A percentile compares a stretch with the other conserved stretches of the same genome.
Conservation (phyloP, 2,797 vertebrate species). For the Poecile montanus region DNA sequence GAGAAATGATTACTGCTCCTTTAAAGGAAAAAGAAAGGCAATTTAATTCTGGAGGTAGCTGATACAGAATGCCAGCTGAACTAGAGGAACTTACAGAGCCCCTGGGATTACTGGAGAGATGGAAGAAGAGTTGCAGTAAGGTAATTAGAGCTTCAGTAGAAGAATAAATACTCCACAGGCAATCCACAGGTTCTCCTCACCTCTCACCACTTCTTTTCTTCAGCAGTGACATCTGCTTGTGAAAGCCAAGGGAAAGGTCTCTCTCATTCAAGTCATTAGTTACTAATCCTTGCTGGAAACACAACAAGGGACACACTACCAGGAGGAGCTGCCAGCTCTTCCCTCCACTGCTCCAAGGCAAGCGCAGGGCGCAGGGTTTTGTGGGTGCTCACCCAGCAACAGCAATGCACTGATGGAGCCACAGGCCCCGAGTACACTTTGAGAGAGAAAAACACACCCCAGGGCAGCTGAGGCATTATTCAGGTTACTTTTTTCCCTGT, state of each 20-base stretch:
- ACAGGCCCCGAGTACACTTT: fast-evolving
- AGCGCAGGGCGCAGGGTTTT: fast-evolving
- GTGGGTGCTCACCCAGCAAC: fast-evolving
- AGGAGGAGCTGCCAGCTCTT: constrained; percentile 2
- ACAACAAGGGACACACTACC: neutral
- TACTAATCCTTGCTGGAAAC: constrained; percentile 1
- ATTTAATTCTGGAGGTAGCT: constrained; percentile 38
- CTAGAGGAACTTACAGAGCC: constrained; percentile 23
- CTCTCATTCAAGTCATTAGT: constrained; percentile 42
- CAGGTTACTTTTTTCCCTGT: neutral
- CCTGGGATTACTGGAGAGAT: constrained; percentile 31
- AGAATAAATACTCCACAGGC: constrained; percentile 65
- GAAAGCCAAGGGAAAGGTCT: constrained; percentile 33
- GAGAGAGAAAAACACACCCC: neutral
- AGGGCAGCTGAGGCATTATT: neutral
- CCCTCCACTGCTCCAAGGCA: neutral
- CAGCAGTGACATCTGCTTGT: constrained; percentile 45
- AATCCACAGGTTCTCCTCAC: constrained; percentile 53
- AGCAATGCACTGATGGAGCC: neutral
- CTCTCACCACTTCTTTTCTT: constrained; percentile 31
- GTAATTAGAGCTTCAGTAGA: constrained; percentile 56
- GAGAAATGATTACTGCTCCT: constrained; percentile 23
- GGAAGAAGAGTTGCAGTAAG: constrained; percentile 39
- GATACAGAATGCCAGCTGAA: constrained; percentile 43
- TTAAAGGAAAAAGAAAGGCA: constrained; percentile 43